Evolutionary conservation across 1,140 invertebrate genomes (phyloP), one percentile per base, ranked within the genome.

Genomic region (Tetragnatha versicolor): DNA sequence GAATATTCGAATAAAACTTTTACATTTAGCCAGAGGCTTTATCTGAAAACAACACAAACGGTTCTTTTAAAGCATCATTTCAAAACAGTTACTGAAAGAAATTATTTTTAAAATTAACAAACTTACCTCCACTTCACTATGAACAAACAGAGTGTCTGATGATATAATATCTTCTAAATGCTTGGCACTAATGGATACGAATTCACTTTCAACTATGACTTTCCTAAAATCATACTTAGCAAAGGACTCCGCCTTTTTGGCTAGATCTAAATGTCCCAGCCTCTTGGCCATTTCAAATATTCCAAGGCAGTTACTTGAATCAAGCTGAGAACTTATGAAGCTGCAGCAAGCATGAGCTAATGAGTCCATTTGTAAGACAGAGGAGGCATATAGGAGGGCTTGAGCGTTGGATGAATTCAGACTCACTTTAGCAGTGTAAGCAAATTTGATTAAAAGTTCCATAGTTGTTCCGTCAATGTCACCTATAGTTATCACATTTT

Each of bases 171-270:
- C 72, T 51, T 80, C 69, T 31, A 80, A 63, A 49, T 80, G 79
- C 12, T 68, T 70, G 31, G 42, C 72, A 37, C 83, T 82, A n/a
- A 94, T 85, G 78, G 86, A 87, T 10, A 93, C 85, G 85, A 93
- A 96, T 83, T 96, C 94, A 33, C 94, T 92, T n/a, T 91, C 90
- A 73, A 89, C 86, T 1, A 92, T 90, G 1, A 96, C 91, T 83
- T 93, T 90, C 51, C 31, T n/a, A 53, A 77, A 80, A 51, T 77
- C 39, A 25, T 33, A 60, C 22, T 55, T 58, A 10, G 69, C 51
- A 42, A 37, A 80, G 5, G 29, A 14, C 37, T 80, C 79, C 2
- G 79, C 47, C 10, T 58, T 55, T 45, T 49, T 47, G 0, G 68
- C 51, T 20, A 80, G 31, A n/a, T n/a, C 20, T 33, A 37, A 35